These are phyloP conservation scores for Pseudococcus jackbeardsleyi DNA, from an alignment of 2,888 invertebrate species.

Conservation along the genomic window DNA sequence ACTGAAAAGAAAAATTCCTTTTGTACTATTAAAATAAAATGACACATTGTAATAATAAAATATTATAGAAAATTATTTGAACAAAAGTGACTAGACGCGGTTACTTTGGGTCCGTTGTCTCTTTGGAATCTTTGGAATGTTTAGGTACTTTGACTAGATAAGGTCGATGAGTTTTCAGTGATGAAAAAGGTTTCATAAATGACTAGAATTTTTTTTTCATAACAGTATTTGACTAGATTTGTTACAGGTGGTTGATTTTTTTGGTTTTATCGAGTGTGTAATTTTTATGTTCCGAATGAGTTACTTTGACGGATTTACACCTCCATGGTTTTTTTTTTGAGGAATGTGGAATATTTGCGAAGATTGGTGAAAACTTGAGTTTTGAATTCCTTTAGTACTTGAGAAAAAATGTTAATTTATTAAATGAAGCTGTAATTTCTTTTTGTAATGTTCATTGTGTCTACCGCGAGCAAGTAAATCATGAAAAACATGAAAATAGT, in stretches of 20 bases:
- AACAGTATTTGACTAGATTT: conserved; percentile 24
- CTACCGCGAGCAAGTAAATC: too few relatives aligned
- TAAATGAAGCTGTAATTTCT: neutral
- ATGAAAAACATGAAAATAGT: too few relatives aligned
- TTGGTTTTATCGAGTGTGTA: neutral
- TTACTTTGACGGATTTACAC: neutral
- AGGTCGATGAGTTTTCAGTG: neutral
- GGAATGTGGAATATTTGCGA: neutral
- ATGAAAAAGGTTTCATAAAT: neutral
- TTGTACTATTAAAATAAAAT: conserved; percentile 56
- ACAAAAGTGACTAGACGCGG: conserved; percentile 38
- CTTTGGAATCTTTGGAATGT: conserved; percentile 15
- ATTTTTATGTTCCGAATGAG: neutral
- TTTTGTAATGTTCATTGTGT: too few relatives aligned
- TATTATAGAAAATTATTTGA: conserved; percentile 49
- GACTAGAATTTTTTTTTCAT: conserved; percentile 11
- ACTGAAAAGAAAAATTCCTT: conserved; percentile 11
- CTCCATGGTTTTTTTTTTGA: neutral
- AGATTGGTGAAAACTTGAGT: neutral
- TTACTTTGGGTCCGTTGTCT: conserved; percentile 18
- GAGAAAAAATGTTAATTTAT: neutral
- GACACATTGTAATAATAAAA: conserved; percentile 7
- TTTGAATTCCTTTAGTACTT: neutral
- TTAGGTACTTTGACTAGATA: conserved; percentile 28
- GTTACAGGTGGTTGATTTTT: conserved; percentile 1